Conservation (phyloP, 2,888 invertebrate genomes). For the Dromius quadrimaculatus region DNA sequence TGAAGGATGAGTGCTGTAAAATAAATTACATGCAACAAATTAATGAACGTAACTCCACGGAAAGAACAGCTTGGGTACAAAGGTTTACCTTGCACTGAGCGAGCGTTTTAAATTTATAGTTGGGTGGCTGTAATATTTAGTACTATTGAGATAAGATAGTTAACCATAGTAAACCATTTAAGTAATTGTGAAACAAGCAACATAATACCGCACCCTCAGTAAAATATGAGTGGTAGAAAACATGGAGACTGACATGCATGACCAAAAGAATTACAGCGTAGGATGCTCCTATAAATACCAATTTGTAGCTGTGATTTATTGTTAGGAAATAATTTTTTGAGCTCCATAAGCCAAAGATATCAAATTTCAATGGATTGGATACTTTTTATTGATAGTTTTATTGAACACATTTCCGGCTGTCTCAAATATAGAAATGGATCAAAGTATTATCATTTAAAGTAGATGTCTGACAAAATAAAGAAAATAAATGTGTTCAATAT, state of each 20-base stretch:
- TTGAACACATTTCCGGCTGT: too few species aligned
- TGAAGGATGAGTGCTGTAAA: not conserved
- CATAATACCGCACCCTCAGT: constrained; percentile 20
- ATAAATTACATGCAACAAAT: constrained; percentile 29
- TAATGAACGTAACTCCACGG: constrained; percentile 17
- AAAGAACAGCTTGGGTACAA: constrained; percentile 24
- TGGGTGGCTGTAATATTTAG: constrained; percentile 21
- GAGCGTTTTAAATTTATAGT: constrained; percentile 28
- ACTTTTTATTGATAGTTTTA: too few species aligned
- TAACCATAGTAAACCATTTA: constrained; percentile 29
- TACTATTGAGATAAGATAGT: constrained; percentile 35
- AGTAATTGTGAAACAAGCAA: constrained; percentile 27
- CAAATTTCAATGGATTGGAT: too few species aligned
- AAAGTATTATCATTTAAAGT: too few species aligned
- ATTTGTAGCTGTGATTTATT: constrained; percentile 7
- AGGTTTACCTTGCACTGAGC: constrained; percentile 30
- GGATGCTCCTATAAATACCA: not conserved
- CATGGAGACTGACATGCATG: not conserved
- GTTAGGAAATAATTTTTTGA: too few species aligned
- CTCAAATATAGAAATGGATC: too few species aligned
- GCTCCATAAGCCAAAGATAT: too few species aligned
- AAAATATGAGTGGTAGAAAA: not conserved
- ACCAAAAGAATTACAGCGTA: not conserved
- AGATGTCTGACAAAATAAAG: too few species aligned
- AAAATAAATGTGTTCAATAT: not conserved